phyloP scores from a whole-genome alignment of 2,113 vertebrate species.

The Xiphophorus maculatus region DNA sequence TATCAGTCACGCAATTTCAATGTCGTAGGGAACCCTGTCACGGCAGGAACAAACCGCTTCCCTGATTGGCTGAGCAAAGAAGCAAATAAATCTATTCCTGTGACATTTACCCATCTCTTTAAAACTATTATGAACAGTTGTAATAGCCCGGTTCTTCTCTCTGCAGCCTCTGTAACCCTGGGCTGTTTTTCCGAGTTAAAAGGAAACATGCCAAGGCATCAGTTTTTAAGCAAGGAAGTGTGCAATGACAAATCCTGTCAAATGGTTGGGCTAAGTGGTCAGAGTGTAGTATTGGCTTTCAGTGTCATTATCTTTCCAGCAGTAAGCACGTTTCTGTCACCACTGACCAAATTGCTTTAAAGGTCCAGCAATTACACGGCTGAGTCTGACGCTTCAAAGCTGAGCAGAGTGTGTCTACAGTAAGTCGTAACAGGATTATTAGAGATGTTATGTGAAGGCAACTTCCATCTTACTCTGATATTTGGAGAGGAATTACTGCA shows the following conservation, averaged over 20 bases:
- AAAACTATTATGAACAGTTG: constrained; percentile 28
- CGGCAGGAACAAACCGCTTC: constrained; percentile 36
- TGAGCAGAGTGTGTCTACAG: constrained; percentile 74
- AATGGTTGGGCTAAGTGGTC: constrained; percentile 61
- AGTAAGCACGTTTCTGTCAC: constrained; percentile 77
- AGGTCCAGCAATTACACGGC: constrained; percentile 77
- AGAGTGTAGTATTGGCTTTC: constrained; percentile 74
- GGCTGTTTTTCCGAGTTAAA: not conserved
- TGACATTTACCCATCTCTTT: constrained; percentile 23
- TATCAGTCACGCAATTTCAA: constrained; percentile 65
- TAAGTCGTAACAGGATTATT: constrained; percentile 78
- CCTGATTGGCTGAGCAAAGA: constrained; percentile 58
- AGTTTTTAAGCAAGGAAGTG: constrained; percentile 37
- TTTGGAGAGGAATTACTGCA: constrained; percentile 51
- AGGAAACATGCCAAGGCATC: constrained; percentile 31
- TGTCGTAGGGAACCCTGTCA: constrained; percentile 46
- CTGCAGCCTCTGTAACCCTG: constrained; percentile 5
- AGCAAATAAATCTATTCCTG: constrained; percentile 51
- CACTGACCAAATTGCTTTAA: constrained; percentile 82
- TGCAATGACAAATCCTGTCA: constrained; percentile 62
- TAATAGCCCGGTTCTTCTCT: not conserved
- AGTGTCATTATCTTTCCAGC: constrained; percentile 81
- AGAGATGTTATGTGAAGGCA: constrained; percentile 56
- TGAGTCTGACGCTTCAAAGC: constrained; percentile 69
- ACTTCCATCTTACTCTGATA: constrained; percentile 46